Evolutionary conservation across 1,140 invertebrate species (phyloP), one percentile per base, ranked within the genome.

Genomic region (Cheumatopsyche charites): DNA sequence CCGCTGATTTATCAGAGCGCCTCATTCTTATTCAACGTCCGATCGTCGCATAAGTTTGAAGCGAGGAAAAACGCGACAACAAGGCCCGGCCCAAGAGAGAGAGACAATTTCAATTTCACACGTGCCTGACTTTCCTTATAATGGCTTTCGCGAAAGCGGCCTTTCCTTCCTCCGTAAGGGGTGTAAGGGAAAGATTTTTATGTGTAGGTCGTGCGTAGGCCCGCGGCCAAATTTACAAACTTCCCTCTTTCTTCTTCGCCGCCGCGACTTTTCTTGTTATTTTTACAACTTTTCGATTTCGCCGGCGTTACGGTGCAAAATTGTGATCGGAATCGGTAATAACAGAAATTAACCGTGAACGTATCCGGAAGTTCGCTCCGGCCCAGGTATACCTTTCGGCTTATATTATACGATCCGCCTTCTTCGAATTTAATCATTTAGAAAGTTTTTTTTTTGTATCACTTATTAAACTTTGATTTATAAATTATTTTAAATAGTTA

Each of bases 41-140:
- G 70, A 65, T 69, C 61, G 41, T 65, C 65, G 70, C 52, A 73
- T 47, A 71, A 73, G 74, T 75, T 71, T 73, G 74, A 71, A 65
- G 67, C 62, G 70, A 49, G 68, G 9, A 75, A 70, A 66, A 75
- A 75, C 71, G 68, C 71, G 71, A 73, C 74, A 75, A 75, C 74
- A 75, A 75, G 67, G 29, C 15, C 11, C 17, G 13, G 7, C 25
- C 19, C 7, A 15, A 47, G 73, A 66, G 52, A 45, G 67, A 58
- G 72, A 75, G 74, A 75, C 74, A 75, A 75, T 75, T 75, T 75
- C 74, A 75, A 75, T 75, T 75, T 75, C 74, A 75, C 74, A 75
- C 74, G 74, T 75, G 74, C 74, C 74, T 75, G 74, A 67, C 69
- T 75, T 73, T 71, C 71, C 71, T 73, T 75, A 75, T 75, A 75